Evolutionary conservation across 2,888 invertebrate genomes (phyloP), one percentile per base, ranked within the genome.

Genomic region (Formica aserva): DNA sequence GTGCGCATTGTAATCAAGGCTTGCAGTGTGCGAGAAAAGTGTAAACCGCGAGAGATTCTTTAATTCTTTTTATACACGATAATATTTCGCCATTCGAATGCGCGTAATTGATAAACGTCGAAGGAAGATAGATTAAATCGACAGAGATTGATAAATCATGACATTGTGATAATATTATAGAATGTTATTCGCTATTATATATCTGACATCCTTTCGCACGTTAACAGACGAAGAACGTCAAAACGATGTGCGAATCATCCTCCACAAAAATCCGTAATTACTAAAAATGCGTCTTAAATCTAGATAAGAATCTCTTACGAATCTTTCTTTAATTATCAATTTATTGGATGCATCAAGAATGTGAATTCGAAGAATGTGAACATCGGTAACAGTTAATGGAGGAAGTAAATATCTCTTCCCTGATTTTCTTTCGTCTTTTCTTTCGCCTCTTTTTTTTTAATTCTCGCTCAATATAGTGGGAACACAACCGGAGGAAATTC

Each of bases 321-420:
- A 82, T 82, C 60, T 82, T 81, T 77, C 15, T 66, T 63, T 75
- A 75, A 75, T 66, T 55, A 66, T 82, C 66, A 82, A 76, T 89
- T 89, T 89, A 86, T 89, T 89, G 38, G 83, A 85, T 85, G 82
- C 65, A 83, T 85, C 82, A 8, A 35, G 35, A 35, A 35, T 35
- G 35, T 35, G 6, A 35, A 35, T 35, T 35, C 52, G 86, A 86
- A 89, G 84, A 89, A 88, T 55, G 71, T 88, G 76, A 89, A 71
- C 75, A 84, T 89, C 60, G 76, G 32, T 78, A 84, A 89, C 86
- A 85, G 66, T 82, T 69, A 78, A 63, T 71, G 66, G 69, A 80
- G 81, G 83, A 85, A 77, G 74, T 71, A 84, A 85, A 83, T 72
- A 69, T 75, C 82, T 84, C 66, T 65, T 77, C 52, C 67, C 62